Conservation (phyloP, 2,797 vertebrate genomes). For the Gouania willdenowi region DNA sequence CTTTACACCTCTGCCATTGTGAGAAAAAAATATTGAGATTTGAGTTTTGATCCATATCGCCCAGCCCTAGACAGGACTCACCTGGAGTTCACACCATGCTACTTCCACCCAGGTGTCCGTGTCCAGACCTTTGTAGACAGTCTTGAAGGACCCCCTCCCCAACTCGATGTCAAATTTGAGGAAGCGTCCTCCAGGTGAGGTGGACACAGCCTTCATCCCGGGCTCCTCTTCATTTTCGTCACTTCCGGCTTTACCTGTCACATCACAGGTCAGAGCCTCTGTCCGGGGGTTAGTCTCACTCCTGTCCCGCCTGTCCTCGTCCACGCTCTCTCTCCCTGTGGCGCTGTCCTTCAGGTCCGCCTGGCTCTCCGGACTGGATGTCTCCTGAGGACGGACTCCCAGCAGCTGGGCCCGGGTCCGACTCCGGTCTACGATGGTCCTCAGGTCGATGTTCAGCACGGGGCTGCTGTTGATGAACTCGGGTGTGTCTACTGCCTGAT, state of each 20-base stretch:
- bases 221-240: slow-evolving; percentile 94
- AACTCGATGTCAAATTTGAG: slow-evolving; percentile 98
- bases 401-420: slow-evolving; percentile 57
- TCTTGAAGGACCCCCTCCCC: slow-evolving; percentile 97
- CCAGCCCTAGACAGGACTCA: too few relatives aligned
- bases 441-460: slow-evolving; percentile 71
- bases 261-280: slow-evolving; percentile 57
- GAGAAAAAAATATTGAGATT: too few relatives aligned
- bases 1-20: too few relatives aligned
- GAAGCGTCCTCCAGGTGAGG: slow-evolving; percentile 91
- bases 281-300: slow-evolving; percentile 54
- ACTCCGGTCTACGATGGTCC: slow-evolving; percentile 77
- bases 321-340: slow-evolving; percentile 49
- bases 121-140: slow-evolving; percentile 96
- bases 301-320: slow-evolving; percentile 50
- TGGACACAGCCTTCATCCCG: slow-evolving; percentile 94
- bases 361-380: slow-evolving; percentile 55
- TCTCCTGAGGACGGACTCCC: slow-evolving; percentile 42
- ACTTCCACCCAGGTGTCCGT: slow-evolving; percentile 98
- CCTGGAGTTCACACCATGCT: slow-evolving; percentile 98
- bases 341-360: slow-evolving; percentile 39
- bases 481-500: slow-evolving; percentile 75
- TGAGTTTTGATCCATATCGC: too few relatives aligned
- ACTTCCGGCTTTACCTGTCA: slow-evolving; percentile 70
- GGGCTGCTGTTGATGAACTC: slow-evolving; percentile 77